Evolutionary conservation across 2,888 invertebrate species (phyloP), one percentile per base, ranked within the genome.

Genomic region (Nephrotoma flavescens): DNA sequence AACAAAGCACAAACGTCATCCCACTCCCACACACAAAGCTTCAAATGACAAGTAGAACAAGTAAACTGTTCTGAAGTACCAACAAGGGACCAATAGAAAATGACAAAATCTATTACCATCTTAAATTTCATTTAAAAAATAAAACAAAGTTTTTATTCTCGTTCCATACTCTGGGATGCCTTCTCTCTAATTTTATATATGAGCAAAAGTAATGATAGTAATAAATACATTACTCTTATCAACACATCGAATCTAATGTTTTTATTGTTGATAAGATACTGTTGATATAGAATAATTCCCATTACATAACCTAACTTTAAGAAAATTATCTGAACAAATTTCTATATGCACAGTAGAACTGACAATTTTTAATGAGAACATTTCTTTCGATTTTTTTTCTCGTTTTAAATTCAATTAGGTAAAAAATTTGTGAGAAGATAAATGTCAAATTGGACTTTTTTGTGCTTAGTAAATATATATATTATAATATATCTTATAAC

Each of bases 11-110:
- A 71, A 71, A 57, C 15, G 4, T 7, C 2, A 31, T 31, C 4
- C 71, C 2, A 57, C 19, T 9, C 71, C 31, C 15, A 52, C 71
- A 9, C 31, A 31, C 31, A 57, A 57, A 31, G 71, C 71, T 71
- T 2, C 19, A 71, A 71, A 71, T 31, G 71, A 9, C 31, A 71
- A 71, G 31, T 71, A 71, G 31, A 71, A 71, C 7, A 71, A 71
- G 71, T 71, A 71, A 71, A 71, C 71, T 71, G 71, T 84, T 84
- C 7, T 42, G 42, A 84, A 84, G 84, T 84, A 84, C 42, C 84
- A 84, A 42, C 84, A 42, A 42, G 84, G 84, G 84, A 84, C 84
- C 84, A 84, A 84, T 84, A 84, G 84, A 84, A 84, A 84, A 84
- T 42, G 84, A 84, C 84, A 84, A 42, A 84, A 84, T 84, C 84